These are phyloP conservation scores for Periophthalmus magnuspinnatus DNA, from an alignment of 2,797 vertebrate genomes.

Conservation along the genomic window DNA sequence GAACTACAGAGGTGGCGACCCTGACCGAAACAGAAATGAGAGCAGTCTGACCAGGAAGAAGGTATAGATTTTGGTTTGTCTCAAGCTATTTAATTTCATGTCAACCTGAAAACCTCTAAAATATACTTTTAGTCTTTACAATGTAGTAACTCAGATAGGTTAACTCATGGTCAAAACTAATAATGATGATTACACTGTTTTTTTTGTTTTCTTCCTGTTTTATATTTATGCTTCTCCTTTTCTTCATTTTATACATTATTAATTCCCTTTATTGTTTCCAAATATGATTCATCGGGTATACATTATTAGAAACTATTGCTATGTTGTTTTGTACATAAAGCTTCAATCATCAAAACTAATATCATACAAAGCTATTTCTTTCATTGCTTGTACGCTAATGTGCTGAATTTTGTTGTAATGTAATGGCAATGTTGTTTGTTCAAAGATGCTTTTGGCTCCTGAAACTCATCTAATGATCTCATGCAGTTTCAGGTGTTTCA, in stretches of 20 bases:
- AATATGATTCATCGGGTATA: no score
- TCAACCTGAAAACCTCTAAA: background rate
- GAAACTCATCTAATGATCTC: background rate
- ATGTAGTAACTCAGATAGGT: no score
- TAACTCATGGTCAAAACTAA: no score
- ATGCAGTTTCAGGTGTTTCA: background rate
- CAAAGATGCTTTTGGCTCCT: background rate
- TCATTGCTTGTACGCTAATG: background rate
- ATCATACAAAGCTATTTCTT: no score
- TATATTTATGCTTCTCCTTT: no score
- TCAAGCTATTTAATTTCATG: background rate
- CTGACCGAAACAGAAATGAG: background rate
- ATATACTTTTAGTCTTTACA: background rate
- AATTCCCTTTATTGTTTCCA: no score
- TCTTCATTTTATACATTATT: no score
- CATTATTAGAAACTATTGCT: background rate
- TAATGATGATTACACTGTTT: no score
- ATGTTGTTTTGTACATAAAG: no score
- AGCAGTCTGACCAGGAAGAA: constrained; percentile 24
- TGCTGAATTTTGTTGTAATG: background rate
- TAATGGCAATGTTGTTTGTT: background rate
- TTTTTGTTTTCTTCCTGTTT: no score
- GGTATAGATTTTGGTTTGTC: constrained; percentile 11
- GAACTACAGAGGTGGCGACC: constrained; percentile 32
- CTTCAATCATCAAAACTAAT: no score